Conservation (phyloP, 2,888 invertebrate genomes). For the Mermis nigrescens region DNA sequence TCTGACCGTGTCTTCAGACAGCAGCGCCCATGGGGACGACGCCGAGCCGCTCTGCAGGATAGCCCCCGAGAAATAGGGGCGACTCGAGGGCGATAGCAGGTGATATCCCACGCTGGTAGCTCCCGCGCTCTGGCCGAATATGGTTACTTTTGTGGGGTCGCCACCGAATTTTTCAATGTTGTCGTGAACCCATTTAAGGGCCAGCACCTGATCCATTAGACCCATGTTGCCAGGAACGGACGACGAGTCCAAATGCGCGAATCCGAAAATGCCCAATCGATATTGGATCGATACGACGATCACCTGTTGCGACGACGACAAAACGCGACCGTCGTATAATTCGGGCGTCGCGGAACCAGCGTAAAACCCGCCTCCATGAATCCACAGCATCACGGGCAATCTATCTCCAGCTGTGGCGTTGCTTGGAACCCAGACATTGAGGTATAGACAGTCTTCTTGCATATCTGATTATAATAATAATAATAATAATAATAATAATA, state of each 20-base stretch:
- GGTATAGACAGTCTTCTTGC: too few species aligned
- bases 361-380: too few species aligned
- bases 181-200: conserved; percentile 40
- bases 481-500: too few species aligned
- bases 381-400: too few species aligned
- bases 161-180: conserved; percentile 58
- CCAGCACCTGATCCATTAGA: conserved; percentile 34
- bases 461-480: too few species aligned
- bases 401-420: too few species aligned
- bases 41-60: background rate
- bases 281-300: conserved; percentile 39
- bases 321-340: too few species aligned
- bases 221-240: conserved; percentile 38
- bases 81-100: background rate
- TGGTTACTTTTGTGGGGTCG: conserved; percentile 50
- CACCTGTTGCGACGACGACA: conserved; percentile 30
- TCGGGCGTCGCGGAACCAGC: too few species aligned
- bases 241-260: conserved; percentile 25
- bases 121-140: conserved; percentile 54
- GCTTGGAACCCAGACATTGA: too few species aligned
- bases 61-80: background rate
- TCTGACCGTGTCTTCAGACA: background rate
- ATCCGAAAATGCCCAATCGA: conserved; percentile 36
- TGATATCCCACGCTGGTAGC: conserved; percentile 27
- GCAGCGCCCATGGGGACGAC: background rate